These are phyloP conservation scores for Edolisoma coerulescens DNA, from an alignment of 2,113 vertebrate genomes.

Conservation along the genomic window DNA sequence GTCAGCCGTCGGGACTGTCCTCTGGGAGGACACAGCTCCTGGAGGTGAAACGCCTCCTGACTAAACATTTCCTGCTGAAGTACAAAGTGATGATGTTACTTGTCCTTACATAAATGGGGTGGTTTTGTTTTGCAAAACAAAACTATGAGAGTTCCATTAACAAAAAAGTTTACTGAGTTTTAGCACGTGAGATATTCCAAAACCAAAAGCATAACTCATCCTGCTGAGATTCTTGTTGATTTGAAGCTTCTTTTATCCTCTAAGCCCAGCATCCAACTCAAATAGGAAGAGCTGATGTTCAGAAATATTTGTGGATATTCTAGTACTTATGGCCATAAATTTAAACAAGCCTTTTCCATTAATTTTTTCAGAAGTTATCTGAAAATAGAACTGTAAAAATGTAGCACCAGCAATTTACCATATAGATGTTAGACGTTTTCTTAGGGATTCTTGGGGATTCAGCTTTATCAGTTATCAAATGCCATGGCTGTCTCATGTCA, in stretches of 20 bases:
- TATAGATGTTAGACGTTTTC: background rate
- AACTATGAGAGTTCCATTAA: background rate
- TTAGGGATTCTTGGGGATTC: background rate
- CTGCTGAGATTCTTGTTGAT: background rate
- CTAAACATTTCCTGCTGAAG: background rate
- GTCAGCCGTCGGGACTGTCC: accelerated
- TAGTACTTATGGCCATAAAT: background rate
- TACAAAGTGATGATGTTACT: background rate
- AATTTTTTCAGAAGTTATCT: background rate
- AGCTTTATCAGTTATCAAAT: background rate
- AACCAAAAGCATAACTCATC: background rate
- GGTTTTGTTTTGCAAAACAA: background rate
- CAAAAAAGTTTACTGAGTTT: background rate
- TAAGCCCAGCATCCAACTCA: background rate
- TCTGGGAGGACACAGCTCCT: background rate
- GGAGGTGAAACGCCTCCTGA: background rate
- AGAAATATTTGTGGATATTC: background rate
- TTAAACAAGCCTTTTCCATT: background rate
- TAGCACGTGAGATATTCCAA: background rate
- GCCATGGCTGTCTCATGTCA: background rate
- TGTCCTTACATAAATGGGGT: background rate
- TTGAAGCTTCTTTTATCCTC: background rate
- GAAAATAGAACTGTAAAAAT: background rate
- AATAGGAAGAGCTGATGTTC: background rate
- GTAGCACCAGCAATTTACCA: background rate